Evolutionary conservation across 2,113 vertebrate genomes (phyloP).

Genomic region (Hiodon alosoides): DNA sequence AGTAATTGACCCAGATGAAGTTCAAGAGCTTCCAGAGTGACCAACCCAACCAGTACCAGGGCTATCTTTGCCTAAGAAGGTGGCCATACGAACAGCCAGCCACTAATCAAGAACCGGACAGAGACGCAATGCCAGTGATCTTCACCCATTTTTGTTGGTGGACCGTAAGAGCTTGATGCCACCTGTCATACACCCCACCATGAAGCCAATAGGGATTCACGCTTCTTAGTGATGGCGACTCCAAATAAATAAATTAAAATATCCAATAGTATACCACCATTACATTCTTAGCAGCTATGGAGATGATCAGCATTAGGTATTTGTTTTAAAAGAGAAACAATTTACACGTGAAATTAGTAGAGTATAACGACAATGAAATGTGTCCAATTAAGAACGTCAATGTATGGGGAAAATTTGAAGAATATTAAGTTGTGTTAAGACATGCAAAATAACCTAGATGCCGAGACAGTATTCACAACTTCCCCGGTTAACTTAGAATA

Average conservation of each 20-base stretch:
- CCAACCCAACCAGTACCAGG: constrained; percentile 74
- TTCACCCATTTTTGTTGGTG: constrained; percentile 98
- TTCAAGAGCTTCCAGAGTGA: neutral
- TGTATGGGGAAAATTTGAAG: constrained; percentile 19
- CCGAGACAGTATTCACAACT: constrained; percentile 72
- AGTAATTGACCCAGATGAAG: constrained; percentile 3
- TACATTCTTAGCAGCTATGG: constrained; percentile 74
- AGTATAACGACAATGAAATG: constrained; percentile 31
- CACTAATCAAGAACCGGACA: constrained; percentile 95
- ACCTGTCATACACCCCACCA: constrained; percentile 99
- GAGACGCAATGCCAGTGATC: constrained; percentile 97
- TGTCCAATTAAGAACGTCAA: constrained; percentile 33
- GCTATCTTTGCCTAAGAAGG: constrained; percentile 92
- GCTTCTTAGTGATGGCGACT: constrained; percentile 99
- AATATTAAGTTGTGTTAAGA: constrained; percentile 56
- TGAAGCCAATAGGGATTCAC: constrained; percentile 99
- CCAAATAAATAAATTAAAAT: constrained; percentile 71
- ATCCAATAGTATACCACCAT: constrained; percentile 73
- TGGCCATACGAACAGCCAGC: constrained; percentile 84
- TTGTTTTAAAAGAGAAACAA: constrained; percentile 29
- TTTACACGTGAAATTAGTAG: constrained; percentile 34
- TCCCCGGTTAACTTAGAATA: constrained; percentile 4
- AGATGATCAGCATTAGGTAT: constrained; percentile 70
- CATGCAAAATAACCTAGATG: constrained; percentile 67
- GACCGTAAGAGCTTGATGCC: constrained; percentile 99